These are phyloP conservation scores for Euclidia mi DNA, from an alignment of 2,888 invertebrate genomes.

Conservation along the genomic window DNA sequence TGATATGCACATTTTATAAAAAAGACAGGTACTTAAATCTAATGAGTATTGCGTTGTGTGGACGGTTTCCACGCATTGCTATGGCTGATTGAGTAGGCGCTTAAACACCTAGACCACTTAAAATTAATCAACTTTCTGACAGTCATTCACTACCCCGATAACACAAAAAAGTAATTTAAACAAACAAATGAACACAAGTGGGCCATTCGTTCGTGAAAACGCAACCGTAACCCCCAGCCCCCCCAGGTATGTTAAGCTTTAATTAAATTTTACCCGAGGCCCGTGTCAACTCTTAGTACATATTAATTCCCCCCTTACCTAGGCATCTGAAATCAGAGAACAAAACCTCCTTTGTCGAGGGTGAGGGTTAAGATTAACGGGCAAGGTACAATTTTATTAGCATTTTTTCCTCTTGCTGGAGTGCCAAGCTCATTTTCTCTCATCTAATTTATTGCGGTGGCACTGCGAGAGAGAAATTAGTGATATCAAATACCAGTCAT, in stretches of 20 bases:
- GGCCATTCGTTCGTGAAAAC: constrained; percentile 48
- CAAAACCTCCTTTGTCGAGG: constrained; percentile 68
- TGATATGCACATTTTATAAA: too few species aligned
- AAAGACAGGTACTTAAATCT: too few species aligned
- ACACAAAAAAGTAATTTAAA: constrained; percentile 43
- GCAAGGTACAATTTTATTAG: constrained; percentile 86
- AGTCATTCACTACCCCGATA: constrained; percentile 2
- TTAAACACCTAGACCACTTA: too few species aligned
- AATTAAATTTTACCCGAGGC: constrained; percentile 66
- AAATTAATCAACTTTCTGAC: too few species aligned
- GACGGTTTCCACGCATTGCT: too few species aligned
- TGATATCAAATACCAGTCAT: constrained; percentile 81
- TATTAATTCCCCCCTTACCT: constrained; percentile 61
- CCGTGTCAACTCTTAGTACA: constrained; percentile 64
- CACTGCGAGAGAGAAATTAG: constrained; percentile 79
- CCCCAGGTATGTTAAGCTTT: constrained; percentile 59
- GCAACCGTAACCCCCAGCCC: constrained; percentile 43
- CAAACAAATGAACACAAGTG: constrained; percentile 36
- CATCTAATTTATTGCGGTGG: constrained; percentile 81
- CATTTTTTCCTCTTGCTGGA: constrained; percentile 85
- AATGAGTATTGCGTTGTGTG: too few species aligned
- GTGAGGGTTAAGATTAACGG: constrained; percentile 83
- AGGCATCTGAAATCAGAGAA: constrained; percentile 76
- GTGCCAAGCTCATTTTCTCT: constrained; percentile 84
- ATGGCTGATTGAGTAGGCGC: too few species aligned